Evolutionary conservation across 2,113 vertebrate genomes (phyloP).

Genomic region (Halichoerus grypus): DNA sequence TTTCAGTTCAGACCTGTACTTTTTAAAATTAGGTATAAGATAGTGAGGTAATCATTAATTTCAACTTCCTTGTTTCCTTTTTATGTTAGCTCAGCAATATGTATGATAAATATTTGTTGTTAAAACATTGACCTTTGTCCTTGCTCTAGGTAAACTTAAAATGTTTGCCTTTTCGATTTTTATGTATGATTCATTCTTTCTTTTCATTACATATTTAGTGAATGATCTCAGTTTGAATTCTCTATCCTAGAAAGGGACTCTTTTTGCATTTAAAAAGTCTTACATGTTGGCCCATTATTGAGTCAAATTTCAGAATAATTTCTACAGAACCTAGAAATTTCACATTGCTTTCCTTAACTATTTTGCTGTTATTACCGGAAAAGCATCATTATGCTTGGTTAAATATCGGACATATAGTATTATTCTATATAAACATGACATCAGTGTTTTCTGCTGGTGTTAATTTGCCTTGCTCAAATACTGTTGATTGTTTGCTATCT

Average conservation of each 20-base stretch:
- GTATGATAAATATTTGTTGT: not conserved
- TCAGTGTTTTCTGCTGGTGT: not conserved
- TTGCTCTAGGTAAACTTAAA: not conserved
- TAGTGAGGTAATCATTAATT: not conserved
- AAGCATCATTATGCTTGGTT: not conserved
- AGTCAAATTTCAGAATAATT: not conserved
- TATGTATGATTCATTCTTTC: not conserved
- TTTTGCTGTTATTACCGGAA: not conserved
- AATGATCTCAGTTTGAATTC: not conserved
- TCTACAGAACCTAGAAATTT: not conserved
- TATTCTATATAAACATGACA: not conserved
- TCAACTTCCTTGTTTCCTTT: not conserved
- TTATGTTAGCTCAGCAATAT: not conserved
- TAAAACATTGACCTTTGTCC: not conserved
- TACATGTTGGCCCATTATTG: not conserved
- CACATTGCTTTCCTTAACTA: not conserved
- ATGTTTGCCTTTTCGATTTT: not conserved
- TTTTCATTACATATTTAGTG: not conserved
- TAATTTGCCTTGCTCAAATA: not conserved
- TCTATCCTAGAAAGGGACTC: not conserved
- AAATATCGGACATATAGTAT: not conserved
- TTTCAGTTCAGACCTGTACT: not conserved
- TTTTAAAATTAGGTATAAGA: not conserved
- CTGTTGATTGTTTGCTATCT: not conserved
- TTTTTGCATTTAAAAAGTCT: not conserved